These are phyloP conservation scores for Enteromius paludinosus DNA, from an alignment of 2,797 vertebrate species.

Conservation along the genomic window DNA sequence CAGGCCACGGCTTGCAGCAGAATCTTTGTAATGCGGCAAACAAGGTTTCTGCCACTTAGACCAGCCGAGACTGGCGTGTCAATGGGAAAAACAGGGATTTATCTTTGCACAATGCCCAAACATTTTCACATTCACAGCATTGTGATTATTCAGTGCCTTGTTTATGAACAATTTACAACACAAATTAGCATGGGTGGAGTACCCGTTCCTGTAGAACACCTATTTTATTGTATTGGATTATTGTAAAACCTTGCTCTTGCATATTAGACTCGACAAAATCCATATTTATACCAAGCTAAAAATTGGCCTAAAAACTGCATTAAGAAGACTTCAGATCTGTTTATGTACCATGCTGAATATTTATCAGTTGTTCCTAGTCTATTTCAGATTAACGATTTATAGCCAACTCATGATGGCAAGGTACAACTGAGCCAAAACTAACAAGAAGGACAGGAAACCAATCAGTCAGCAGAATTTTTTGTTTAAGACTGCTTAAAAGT, in stretches of 20 bases:
- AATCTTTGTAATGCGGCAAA: slow-evolving; percentile 60
- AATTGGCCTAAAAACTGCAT: background rate
- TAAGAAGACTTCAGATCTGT: background rate
- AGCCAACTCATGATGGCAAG: background rate
- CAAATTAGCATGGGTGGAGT: background rate
- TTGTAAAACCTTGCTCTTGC: background rate
- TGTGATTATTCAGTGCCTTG: background rate
- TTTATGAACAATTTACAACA: background rate
- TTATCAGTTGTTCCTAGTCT: background rate
- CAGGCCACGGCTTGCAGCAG: slow-evolving; percentile 61
- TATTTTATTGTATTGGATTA: background rate
- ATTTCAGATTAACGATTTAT: slow-evolving; percentile 15
- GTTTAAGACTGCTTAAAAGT: slow-evolving; percentile 2
- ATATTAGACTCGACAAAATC: background rate
- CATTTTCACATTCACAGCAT: slow-evolving; percentile 11
- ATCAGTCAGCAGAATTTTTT: slow-evolving; percentile 4
- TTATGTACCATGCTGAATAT: background rate
- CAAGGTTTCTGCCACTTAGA: slow-evolving; percentile 48
- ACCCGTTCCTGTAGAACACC: background rate
- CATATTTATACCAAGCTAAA: background rate
- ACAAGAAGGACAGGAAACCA: background rate
- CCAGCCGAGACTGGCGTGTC: slow-evolving; percentile 23
- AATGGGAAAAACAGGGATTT: slow-evolving; percentile 32
- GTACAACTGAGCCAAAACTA: slow-evolving; percentile 28
- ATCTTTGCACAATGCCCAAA: slow-evolving; percentile 21